A percentile compares a stretch with the other conserved stretches of the same genome.
Conservation (phyloP, 37 sponge, comb jelly and placozoan species). For the Petrosia ficiformis region DNA sequence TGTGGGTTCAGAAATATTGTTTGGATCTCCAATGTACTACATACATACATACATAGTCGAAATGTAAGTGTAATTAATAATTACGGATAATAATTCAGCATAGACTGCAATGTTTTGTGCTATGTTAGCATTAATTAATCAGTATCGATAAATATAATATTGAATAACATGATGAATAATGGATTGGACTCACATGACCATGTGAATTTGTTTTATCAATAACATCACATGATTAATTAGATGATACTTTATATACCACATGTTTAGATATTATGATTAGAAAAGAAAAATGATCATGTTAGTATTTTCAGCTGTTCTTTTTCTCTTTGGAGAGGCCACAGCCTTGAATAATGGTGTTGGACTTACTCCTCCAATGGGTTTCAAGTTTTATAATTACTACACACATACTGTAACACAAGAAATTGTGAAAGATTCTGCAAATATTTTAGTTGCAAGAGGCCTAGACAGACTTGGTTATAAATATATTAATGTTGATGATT, state of each 20-base stretch:
- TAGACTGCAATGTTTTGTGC: constrained; percentile 53
- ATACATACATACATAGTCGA: constrained; percentile 48
- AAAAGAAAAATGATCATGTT: too few relatives aligned
- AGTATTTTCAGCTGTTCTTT: constrained; percentile 11
- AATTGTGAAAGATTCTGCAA: constrained; percentile 46
- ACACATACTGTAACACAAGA: constrained; percentile 46
- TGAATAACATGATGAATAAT: too few relatives aligned
- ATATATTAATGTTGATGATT: constrained; percentile 84
- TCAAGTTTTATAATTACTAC: constrained; percentile 83
- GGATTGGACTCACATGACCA: too few relatives aligned
- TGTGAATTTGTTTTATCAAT: too few relatives aligned
- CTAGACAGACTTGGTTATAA: constrained; percentile 56
- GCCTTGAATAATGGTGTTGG: constrained; percentile 79
- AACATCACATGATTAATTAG: too few relatives aligned
- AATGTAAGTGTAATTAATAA: too few relatives aligned
- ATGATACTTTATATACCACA: too few relatives aligned
- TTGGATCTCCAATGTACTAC: constrained; percentile 30
- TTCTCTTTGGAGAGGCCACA: neutral
- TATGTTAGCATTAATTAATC: too few relatives aligned
- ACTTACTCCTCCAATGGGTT: constrained; percentile 76
- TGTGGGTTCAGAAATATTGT: constrained; percentile 64
- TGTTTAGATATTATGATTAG: too few relatives aligned
- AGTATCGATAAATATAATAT: too few relatives aligned
- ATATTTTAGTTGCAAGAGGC: constrained; percentile 48
- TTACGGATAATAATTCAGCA: too few relatives aligned